Evolutionary conservation across 2,797 vertebrate genomes (phyloP).

Genomic region (Silurus aristotelis): DNA sequence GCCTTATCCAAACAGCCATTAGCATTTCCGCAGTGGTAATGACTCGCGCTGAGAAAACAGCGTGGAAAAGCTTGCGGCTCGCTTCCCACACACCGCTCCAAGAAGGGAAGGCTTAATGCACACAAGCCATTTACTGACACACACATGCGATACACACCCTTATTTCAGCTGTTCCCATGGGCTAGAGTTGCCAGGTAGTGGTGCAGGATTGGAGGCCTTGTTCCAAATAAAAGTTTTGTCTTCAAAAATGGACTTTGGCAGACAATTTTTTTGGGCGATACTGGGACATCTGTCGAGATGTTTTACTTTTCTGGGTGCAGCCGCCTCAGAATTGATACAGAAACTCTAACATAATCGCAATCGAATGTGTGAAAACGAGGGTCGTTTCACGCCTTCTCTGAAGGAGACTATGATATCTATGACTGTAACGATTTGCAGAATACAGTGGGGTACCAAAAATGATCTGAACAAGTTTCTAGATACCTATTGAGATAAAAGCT

Average conservation of each 20-base stretch:
- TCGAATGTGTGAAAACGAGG: too few species aligned
- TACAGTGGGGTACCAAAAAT: neutral
- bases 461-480: neutral
- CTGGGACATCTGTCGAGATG: too few species aligned
- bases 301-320: neutral
- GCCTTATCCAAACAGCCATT: slow-evolving; percentile 76
- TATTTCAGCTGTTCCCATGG: slow-evolving; percentile 65
- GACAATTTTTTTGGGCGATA: too few species aligned
- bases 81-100: slow-evolving; percentile 68
- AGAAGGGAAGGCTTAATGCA: slow-evolving; percentile 53
- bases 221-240: neutral
- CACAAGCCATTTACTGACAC: slow-evolving; percentile 56
- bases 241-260: neutral
- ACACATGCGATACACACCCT: slow-evolving; percentile 56
- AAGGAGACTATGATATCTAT: neutral
- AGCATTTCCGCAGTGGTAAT: slow-evolving; percentile 78
- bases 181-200: slow-evolving; percentile 46
- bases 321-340: neutral
- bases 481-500: neutral
- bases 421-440: neutral
- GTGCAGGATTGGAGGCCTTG: slow-evolving; percentile 27
- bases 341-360: neutral
- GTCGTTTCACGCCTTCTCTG: neutral
- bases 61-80: slow-evolving; percentile 60
- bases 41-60: slow-evolving; percentile 69